These are phyloP conservation scores for Hydropotes inermis DNA, from an alignment of 2,113 vertebrate species.

Conservation along the genomic window DNA sequence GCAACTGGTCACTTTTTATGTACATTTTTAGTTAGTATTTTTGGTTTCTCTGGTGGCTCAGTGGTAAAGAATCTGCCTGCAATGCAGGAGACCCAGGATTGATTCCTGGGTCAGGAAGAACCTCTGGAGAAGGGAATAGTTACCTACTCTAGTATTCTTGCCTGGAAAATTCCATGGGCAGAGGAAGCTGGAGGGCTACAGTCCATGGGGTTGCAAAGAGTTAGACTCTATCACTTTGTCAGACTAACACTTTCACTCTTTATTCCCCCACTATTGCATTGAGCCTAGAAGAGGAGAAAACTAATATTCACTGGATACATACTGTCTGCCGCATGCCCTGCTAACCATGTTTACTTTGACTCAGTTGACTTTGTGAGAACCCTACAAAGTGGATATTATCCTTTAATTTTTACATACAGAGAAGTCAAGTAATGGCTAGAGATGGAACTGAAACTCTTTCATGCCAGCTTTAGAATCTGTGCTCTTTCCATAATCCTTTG, in stretches of 20 bases:
- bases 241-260: not conserved
- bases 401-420: not conserved
- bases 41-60: not conserved
- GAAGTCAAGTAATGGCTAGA: not conserved
- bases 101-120: not conserved
- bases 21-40: not conserved
- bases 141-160: not conserved
- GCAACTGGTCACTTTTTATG: not conserved
- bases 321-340: not conserved
- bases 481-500: not conserved
- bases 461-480: not conserved
- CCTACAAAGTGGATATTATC: too few relatives aligned
- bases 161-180: not conserved
- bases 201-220: not conserved
- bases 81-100: not conserved
- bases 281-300: not conserved
- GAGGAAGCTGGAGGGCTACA: not conserved
- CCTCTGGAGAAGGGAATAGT: not conserved
- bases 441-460: not conserved
- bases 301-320: rapidly evolving
- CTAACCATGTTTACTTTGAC: not conserved
- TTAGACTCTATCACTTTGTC: not conserved
- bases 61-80: not conserved
- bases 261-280: not conserved
- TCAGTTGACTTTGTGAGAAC: not conserved